Conservation (phyloP, 2,113 vertebrate species). For the Henicopernis longicauda region DNA sequence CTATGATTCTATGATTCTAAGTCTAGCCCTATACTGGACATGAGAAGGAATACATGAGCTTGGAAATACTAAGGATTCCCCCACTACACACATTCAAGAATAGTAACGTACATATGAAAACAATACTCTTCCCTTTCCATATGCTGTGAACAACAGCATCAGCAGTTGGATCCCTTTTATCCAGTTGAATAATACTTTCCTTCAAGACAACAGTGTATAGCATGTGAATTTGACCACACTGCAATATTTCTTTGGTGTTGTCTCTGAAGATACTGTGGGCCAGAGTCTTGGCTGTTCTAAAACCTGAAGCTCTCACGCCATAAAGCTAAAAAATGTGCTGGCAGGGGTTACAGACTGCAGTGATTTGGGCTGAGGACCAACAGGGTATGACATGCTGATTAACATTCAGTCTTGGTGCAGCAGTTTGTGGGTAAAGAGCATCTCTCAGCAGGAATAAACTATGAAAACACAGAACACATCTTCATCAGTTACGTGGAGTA, state of each 20-base stretch:
- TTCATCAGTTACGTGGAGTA: not conserved
- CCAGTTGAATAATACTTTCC: not conserved
- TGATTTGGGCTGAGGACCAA: not conserved
- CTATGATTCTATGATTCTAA: too few species aligned
- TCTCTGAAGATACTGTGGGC: not conserved
- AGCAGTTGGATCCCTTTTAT: not conserved
- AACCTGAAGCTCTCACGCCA: not conserved
- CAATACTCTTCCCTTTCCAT: not conserved
- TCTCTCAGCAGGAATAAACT: not conserved
- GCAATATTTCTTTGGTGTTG: not conserved
- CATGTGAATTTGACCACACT: not conserved
- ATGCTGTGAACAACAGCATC: not conserved
- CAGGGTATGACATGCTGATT: not conserved
- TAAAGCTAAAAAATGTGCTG: not conserved
- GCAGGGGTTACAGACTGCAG: not conserved
- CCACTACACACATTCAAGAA: not conserved
- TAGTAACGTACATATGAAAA: not conserved
- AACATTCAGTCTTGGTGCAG: not conserved
- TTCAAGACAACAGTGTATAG: not conserved
- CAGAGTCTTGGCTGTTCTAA: not conserved
- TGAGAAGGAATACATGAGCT: not conserved
- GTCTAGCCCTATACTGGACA: not conserved
- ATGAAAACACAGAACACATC: not conserved
- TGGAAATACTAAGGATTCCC: not conserved
- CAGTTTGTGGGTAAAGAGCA: not conserved